Conservation (phyloP, 2,113 vertebrate species). For the Hemibagrus wyckioides region DNA sequence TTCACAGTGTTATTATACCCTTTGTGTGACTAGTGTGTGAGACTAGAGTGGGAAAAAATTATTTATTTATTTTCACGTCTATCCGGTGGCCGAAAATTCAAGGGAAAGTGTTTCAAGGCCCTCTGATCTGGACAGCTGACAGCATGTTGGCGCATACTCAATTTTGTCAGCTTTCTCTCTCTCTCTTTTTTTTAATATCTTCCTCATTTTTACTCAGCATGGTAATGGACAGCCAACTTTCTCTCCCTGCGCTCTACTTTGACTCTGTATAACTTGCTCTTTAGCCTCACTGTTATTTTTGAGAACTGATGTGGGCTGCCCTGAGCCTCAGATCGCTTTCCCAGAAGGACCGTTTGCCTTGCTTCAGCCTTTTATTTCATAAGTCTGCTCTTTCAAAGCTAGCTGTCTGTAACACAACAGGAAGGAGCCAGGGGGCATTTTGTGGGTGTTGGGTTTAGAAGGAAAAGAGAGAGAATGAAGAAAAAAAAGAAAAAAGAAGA, state of each 20-base stretch:
- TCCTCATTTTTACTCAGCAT: constrained; percentile 45
- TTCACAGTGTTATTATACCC: not conserved
- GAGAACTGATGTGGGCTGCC: constrained; percentile 53
- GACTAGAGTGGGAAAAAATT: not conserved
- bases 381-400: constrained; percentile 15
- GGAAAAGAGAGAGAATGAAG: not conserved
- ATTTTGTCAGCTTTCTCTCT: constrained; percentile 36
- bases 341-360: constrained; percentile 36
- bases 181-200: too few species aligned
- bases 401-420: constrained; percentile 10
- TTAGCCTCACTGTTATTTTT: constrained; percentile 52
- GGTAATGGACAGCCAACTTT: constrained; percentile 62
- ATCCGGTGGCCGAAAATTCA: not conserved
- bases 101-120: constrained; percentile 21
- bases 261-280: constrained; percentile 42
- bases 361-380: constrained; percentile 49
- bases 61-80: not conserved
- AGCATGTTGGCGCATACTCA: not conserved
- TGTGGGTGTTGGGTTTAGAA: not conserved
- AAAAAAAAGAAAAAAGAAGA: not conserved
- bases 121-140: constrained; percentile 44
- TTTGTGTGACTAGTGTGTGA: constrained; percentile 3
- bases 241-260: constrained; percentile 53
- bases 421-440: not conserved
- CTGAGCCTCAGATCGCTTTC: constrained; percentile 46